Evolutionary conservation across 2,113 vertebrate species (phyloP), one percentile per base, ranked within the genome.

Genomic region (Grantiella picta): DNA sequence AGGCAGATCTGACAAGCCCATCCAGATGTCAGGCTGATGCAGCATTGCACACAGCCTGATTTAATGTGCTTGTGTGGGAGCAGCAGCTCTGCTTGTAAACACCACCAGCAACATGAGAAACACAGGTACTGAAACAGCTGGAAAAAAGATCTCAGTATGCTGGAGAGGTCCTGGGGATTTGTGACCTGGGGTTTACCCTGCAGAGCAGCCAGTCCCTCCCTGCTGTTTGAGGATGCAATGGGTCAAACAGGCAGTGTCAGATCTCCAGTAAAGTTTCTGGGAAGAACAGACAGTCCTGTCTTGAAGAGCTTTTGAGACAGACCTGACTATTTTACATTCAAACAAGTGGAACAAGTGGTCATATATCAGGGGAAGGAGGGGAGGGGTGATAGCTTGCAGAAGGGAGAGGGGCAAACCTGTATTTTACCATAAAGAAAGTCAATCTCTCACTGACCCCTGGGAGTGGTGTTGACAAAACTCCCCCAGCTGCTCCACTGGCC

Each of bases 1-100:
- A 93, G 92, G 86, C 92, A 89, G 92, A 80, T 92, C 89, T 60
- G 92, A 86, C 59, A 64, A 96, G 94, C 35, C 84, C 70, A 83
- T 57, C 90, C 94, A 96, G 96, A 93, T 93, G 94, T 77, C 91
- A 92, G 88, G 82, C 88, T 94, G 88, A 85, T 28, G 0, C 84
- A 88, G 94, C 90, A 47, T 0, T 47, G 9, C 82, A 25, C 86
- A 64, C 82, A 93, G 65, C 60, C 89, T 11, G 49, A 47, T 45
- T 66, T 21, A 66, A 70, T 0, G 27, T 4, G 3, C 70, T 25
- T 3, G 63, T 84, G 82, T 13, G 33, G 72, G 72, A 90, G 87
- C 73, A 70, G 86, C 52, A 3, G 10, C 9, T 73, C 92, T 50
- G 54, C 90, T 93, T 86, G 95, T 94, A 91, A 95, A 89, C 7